Conservation (phyloP, 2,888 invertebrate species). For the Lasioglossum oenotherae region DNA sequence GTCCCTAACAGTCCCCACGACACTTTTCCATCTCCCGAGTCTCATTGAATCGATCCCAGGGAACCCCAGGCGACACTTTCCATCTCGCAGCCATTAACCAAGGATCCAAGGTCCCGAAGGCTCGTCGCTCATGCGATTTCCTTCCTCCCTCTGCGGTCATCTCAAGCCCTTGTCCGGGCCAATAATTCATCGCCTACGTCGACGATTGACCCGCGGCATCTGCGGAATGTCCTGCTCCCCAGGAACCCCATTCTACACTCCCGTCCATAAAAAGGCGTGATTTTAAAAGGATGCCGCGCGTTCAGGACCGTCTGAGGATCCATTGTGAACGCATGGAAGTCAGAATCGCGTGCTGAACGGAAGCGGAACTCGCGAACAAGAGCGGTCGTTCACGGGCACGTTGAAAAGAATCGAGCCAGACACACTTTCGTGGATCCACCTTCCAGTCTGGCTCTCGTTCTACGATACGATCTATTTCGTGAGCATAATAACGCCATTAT, state of each 20-base stretch:
- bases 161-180: background rate
- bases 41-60: conserved; percentile 39
- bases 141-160: conserved; percentile 27
- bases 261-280: conserved; percentile 33
- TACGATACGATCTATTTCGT: conserved; percentile 69
- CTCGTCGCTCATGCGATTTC: conserved; percentile 49
- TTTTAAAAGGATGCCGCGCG: conserved; percentile 50
- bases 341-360: conserved; percentile 1
- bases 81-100: conserved; percentile 23
- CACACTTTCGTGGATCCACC: conserved; percentile 53
- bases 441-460: conserved; percentile 69
- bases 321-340: conserved; percentile 32
- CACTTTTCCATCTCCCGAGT: background rate
- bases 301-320: background rate
- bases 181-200: conserved; percentile 61
- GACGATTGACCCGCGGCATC: conserved; percentile 62
- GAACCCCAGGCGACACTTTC: conserved; percentile 37
- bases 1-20: background rate
- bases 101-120: conserved; percentile 19
- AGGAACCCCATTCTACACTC: background rate
- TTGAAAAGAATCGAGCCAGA: conserved; percentile 38
- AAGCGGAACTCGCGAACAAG: conserved; percentile 48
- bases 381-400: conserved; percentile 36
- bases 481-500: conserved; percentile 73
- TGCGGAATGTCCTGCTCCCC: conserved; percentile 26